These are phyloP conservation scores for Rhorus exstirpatorius DNA, from an alignment of 2,888 invertebrate species.

Conservation along the genomic window DNA sequence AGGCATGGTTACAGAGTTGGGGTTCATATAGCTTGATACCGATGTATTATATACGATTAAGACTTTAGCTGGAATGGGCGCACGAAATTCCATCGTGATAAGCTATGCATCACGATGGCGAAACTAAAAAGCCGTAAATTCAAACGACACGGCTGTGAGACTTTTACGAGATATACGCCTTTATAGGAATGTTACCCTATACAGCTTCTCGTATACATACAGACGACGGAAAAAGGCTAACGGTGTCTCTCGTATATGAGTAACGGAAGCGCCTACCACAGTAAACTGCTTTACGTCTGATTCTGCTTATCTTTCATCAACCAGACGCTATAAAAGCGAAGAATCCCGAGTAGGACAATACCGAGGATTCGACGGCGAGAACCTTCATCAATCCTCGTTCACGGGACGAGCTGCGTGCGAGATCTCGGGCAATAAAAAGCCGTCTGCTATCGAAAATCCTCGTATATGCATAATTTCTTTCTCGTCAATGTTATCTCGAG, in stretches of 20 bases:
- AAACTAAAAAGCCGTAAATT: constrained; percentile 45
- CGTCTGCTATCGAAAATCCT: not conserved
- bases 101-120: constrained; percentile 11
- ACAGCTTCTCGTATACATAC: constrained; percentile 1
- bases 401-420: not conserved
- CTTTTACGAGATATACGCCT: constrained; percentile 16
- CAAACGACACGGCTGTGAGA: constrained; percentile 20
- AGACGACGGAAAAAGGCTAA: constrained; percentile 15
- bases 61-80: not conserved
- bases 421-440: not conserved
- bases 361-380: not conserved
- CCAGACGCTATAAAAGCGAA: constrained; percentile 23
- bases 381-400: constrained; percentile 52
- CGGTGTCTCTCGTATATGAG: not conserved
- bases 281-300: constrained; percentile 1
- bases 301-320: constrained; percentile 38
- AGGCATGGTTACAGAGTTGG: not conserved
- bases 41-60: no score
- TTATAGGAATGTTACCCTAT: not conserved
- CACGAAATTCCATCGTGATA: not conserved
- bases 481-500: not conserved
- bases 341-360: constrained; percentile 1
- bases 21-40: constrained; percentile 1
- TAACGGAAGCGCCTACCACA: not conserved
- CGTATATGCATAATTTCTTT: constrained; percentile 13